Percentiles rank a stretch among this genome's conserved stretches.
Evolutionary conservation across 2,113 vertebrate genomes (phyloP).

Genomic region (Emydura subglobosa): DNA sequence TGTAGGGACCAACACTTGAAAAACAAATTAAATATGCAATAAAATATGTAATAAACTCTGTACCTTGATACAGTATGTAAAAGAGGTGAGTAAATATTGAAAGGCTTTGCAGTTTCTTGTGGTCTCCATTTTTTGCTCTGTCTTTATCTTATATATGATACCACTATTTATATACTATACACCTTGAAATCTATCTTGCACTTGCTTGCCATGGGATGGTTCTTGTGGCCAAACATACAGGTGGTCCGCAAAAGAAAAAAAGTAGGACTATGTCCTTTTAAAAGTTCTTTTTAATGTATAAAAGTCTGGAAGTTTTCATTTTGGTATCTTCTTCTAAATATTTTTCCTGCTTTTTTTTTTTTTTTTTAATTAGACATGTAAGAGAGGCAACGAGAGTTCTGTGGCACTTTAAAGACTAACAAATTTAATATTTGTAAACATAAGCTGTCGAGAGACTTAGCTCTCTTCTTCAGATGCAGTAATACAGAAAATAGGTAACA

Average conservation of each 20-base stretch:
- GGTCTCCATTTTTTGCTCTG: not conserved
- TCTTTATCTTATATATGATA: not conserved
- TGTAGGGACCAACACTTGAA: too few species aligned
- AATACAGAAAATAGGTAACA: too few species aligned
- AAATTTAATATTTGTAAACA: too few species aligned
- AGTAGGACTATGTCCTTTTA: not conserved
- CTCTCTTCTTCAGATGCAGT: too few species aligned
- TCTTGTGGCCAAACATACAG: not conserved
- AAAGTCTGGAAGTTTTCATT: not conserved
- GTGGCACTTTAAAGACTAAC: too few species aligned
- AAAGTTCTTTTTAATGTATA: rapidly evolving
- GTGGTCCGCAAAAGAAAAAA: not conserved
- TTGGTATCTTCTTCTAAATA: not conserved
- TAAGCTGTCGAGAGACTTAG: too few species aligned
- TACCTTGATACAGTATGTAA: not conserved
- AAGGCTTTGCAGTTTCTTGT: not conserved
- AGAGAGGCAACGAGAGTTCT: too few species aligned
- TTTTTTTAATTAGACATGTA: not conserved
- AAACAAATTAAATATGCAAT: not conserved
- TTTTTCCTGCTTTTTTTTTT: not conserved
- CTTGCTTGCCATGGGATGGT: not conserved
- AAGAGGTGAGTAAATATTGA: not conserved
- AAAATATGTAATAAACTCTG: not conserved
- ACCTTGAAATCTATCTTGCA: not conserved
- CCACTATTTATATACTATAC: not conserved